Evolutionary conservation across 2,113 vertebrate genomes (phyloP).

Genomic region (Gymnorhina tibicen): DNA sequence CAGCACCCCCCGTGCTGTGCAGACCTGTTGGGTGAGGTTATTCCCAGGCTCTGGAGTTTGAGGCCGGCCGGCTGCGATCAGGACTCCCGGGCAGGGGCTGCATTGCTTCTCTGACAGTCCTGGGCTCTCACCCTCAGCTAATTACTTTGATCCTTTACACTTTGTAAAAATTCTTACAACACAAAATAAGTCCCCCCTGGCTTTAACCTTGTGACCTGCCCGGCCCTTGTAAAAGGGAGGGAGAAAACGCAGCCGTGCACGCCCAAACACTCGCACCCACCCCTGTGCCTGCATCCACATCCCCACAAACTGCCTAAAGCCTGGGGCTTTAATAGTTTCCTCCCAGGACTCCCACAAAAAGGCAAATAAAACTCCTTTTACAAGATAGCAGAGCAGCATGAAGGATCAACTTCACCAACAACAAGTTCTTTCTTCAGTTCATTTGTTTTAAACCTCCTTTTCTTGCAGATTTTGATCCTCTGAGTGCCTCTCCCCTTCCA

Average conservation of each 20-base stretch:
- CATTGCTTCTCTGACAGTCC: constrained; percentile 63
- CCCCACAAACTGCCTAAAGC: constrained; percentile 30
- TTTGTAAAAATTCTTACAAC: constrained; percentile 84
- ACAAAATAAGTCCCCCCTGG: constrained; percentile 75
- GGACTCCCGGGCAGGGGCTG: constrained; percentile 37
- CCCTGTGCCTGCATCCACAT: not conserved
- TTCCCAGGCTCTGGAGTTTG: not conserved
- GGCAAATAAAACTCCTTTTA: constrained; percentile 77
- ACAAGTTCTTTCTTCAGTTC: constrained; percentile 59
- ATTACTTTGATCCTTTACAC: constrained; percentile 85
- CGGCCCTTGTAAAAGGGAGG: constrained; percentile 70
- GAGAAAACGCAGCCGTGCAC: not conserved
- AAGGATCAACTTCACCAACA: constrained; percentile 40
- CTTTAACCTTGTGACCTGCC: constrained; percentile 79
- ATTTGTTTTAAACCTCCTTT: constrained; percentile 54
- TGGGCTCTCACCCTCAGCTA: constrained; percentile 73
- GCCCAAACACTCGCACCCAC: not conserved
- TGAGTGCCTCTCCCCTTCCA: not conserved
- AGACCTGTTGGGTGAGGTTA: not conserved
- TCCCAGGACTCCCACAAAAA: constrained; percentile 73
- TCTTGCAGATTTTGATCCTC: constrained; percentile 23
- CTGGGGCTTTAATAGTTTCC: constrained; percentile 71
- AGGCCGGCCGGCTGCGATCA: not conserved
- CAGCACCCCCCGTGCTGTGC: not conserved
- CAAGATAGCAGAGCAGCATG: constrained; percentile 68